These are phyloP conservation scores for Halichondria panicea DNA, from an alignment of 37 sponge, comb jelly and placozoan species.

Conservation along the genomic window DNA sequence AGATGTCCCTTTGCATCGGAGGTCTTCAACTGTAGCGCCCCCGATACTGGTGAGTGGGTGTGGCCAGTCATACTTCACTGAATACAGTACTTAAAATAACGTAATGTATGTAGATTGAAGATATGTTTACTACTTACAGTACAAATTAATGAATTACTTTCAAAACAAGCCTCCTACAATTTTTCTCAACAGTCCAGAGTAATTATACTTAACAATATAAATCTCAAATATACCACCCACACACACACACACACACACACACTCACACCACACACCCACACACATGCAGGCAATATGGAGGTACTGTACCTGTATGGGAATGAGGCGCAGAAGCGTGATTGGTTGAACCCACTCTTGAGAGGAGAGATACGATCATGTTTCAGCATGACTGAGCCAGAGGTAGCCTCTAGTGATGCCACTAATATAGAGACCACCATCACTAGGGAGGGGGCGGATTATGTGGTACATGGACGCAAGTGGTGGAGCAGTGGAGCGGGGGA, in stretches of 20 bases:
- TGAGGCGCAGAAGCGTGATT: conserved; percentile 77
- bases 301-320: conserved; percentile 85
- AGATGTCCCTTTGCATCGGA: conserved; percentile 70
- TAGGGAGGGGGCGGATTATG: conserved; percentile 59
- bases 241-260: too few relatives aligned
- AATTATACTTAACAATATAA: too few relatives aligned
- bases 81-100: too few relatives aligned
- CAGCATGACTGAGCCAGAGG: conserved; percentile 84
- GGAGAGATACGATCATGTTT: conserved; percentile 89
- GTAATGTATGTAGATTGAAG: too few relatives aligned
- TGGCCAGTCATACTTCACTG: too few relatives aligned
- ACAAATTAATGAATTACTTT: too few relatives aligned
- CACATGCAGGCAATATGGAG: conserved; percentile 87
- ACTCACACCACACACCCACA: too few relatives aligned
- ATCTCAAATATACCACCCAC: too few relatives aligned
- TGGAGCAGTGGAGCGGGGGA: conserved; percentile 93
- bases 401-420: conserved; percentile 94
- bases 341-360: conserved; percentile 87
- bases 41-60: conserved; percentile 65
- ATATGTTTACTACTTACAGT: too few relatives aligned
- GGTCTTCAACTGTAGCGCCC: conserved; percentile 91
- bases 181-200: too few relatives aligned
- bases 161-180: too few relatives aligned
- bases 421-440: conserved; percentile 72
- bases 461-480: conserved; percentile 92